A percentile compares a stretch with the other conserved stretches of the same genome.
phyloP scores from a whole-genome alignment of 2,113 vertebrate species.

The Aythya baeri region DNA sequence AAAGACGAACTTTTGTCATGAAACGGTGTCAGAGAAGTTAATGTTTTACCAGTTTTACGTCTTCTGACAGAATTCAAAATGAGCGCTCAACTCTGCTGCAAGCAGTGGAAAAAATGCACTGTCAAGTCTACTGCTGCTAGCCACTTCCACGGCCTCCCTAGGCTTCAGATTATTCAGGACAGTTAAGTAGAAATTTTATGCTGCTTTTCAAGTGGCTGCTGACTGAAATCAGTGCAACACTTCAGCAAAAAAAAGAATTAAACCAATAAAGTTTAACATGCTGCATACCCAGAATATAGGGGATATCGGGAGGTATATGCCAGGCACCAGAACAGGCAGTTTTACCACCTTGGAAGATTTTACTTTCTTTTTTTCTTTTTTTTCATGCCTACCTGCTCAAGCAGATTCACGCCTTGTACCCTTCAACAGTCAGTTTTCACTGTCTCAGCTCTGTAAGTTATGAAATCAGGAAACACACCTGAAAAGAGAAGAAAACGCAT shows the following conservation, averaged over 20 bases:
- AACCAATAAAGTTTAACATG: neutral
- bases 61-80: neutral
- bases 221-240: neutral
- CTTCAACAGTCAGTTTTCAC: constrained; percentile 19
- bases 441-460: constrained; percentile 28
- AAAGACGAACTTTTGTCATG: neutral
- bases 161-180: neutral
- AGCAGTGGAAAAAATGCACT: neutral
- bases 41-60: constrained; percentile 15
- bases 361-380: neutral
- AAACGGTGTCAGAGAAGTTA: constrained; percentile 1
- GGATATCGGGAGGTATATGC: neutral
- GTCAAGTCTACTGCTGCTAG: neutral
- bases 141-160: neutral
- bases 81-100: neutral
- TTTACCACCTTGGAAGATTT: neutral
- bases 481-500: constrained; percentile 59
- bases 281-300: neutral
- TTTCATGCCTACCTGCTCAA: constrained; percentile 60
- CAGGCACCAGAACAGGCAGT: neutral
- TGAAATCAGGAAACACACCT: constrained; percentile 66
- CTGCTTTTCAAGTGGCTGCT: neutral
- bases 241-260: neutral
- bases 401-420: constrained; percentile 36
- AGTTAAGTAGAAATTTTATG: neutral